Evolutionary conservation across 30 jellyfish, hydroid and myxozoan genomes (phyloP).

Genomic region (Turritopsis dohrnii): DNA sequence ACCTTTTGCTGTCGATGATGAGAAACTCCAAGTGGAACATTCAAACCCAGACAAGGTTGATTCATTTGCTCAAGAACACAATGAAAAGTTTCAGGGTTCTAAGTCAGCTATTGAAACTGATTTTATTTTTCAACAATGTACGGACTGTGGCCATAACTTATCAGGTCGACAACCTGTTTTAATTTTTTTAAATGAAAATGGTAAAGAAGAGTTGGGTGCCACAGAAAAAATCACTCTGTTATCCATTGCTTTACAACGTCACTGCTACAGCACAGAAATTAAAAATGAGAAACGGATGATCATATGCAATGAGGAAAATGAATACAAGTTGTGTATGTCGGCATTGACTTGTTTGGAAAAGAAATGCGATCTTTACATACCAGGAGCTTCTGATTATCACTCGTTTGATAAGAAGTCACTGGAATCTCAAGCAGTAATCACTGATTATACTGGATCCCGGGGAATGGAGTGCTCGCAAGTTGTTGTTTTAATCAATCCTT

Average conservation of each 20-base stretch:
- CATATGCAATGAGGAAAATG: background rate
- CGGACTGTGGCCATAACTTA: background rate
- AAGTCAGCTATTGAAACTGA: background rate
- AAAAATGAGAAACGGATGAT: background rate
- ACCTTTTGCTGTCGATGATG: background rate
- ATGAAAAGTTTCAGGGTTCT: background rate
- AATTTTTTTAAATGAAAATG: background rate
- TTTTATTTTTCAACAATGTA: background rate
- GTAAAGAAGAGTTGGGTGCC: background rate
- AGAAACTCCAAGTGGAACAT: background rate
- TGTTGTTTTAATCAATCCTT: background rate
- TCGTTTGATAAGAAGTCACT: background rate
- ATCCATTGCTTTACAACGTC: background rate
- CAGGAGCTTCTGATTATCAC: background rate
- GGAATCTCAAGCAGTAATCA: background rate
- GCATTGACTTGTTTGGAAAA: background rate
- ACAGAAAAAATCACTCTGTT: background rate
- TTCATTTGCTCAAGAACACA: background rate
- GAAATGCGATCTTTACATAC: background rate
- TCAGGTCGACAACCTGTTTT: background rate
- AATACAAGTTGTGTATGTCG: background rate
- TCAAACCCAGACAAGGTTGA: background rate
- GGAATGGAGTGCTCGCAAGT: slow-evolving; percentile 11
- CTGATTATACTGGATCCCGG: background rate
- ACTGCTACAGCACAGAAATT: background rate